Conservation (phyloP, 1,140 invertebrate genomes). For the Polyergus mexicanus region DNA sequence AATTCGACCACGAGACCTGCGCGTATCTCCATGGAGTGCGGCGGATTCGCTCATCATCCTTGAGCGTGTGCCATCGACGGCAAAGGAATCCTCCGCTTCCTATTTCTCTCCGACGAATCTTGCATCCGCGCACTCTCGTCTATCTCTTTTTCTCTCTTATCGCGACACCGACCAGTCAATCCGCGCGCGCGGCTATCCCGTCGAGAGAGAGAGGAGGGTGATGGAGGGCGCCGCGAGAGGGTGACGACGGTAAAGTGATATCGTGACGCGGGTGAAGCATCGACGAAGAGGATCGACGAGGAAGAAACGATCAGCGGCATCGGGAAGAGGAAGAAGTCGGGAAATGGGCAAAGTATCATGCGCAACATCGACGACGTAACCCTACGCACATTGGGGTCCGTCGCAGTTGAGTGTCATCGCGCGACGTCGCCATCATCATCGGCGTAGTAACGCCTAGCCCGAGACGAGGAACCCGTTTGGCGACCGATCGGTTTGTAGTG, state of each 20-base stretch:
- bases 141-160: slow-evolving; percentile 56
- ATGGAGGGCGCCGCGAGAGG: slow-evolving; percentile 56
- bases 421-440: slow-evolving; percentile 30
- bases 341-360: slow-evolving; percentile 68
- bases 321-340: slow-evolving; percentile 57
- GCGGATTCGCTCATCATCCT: slow-evolving; percentile 15
- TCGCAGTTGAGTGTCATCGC: slow-evolving; percentile 46
- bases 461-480: slow-evolving; percentile 11
- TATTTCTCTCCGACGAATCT: slow-evolving; percentile 31
- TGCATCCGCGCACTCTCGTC: slow-evolving; percentile 42
- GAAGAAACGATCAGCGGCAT: slow-evolving; percentile 15
- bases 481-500: slow-evolving; percentile 41
- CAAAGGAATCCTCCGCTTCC: slow-evolving; percentile 52
- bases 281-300: slow-evolving; percentile 28
- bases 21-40: slow-evolving; percentile 3
- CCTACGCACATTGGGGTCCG: slow-evolving; percentile 35
- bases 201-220: slow-evolving; percentile 32
- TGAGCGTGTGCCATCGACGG: slow-evolving; percentile 32
- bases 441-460: slow-evolving; percentile 55
- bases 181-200: slow-evolving; percentile 62
- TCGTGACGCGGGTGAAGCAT: slow-evolving; percentile 30
- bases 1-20: not conserved
- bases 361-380: slow-evolving; percentile 56
- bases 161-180: slow-evolving; percentile 57
- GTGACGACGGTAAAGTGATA: slow-evolving; percentile 44